Base-by-base conservation (phyloP, 2,888 invertebrate species). In the Chrysolina oricalcia region DNA sequence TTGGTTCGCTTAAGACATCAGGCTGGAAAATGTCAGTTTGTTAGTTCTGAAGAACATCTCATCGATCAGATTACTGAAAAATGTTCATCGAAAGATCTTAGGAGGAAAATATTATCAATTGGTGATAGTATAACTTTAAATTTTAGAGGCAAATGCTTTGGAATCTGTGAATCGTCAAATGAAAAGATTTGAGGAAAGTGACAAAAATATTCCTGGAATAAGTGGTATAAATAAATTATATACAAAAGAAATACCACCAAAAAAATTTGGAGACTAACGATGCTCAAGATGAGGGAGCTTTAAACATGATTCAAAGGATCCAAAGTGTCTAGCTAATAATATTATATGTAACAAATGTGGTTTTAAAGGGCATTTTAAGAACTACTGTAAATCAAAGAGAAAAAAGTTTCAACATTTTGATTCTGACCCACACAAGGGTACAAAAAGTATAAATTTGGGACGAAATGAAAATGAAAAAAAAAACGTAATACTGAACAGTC, bases 331-430 rank as follows among this genome's bases (percentile, higher is more conserved):
- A 15, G 43, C 11, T 40, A 27, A 66, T 11, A 76, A 59, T n/a
- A 43, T 2, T 13, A 15, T 15, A 13, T 43, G 64, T 70, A 6
- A 41, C 10, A 64, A 64, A 72, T 48, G 48, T 27, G 71, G 69
- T 27, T 73, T 43, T 35, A 46, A 19, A 15, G 82, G 82, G 8
- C 82, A 84, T 78, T 84, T 78, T 53, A 67, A 70, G 21, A 67
- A 67, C 53, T 80, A 76, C 53, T 79, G 80, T 63, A 74, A 50
- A 72, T 76, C 73, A 4, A 43, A 43, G 13, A 43, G 15, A 74
- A 62, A 43, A 74, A 40, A 46, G 5, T 9, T 19, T 62, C 27
- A 27, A 11, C 35, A n/a, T n/a, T 15, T 11, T n/a, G 13, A 21
- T 9, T 19, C 13, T n/a, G n/a, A n/a, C n/a, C n/a, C n/a, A n/a